phyloP scores from a whole-genome alignment of 2,888 invertebrate genomes.

The Ochropleura leucogaster region DNA sequence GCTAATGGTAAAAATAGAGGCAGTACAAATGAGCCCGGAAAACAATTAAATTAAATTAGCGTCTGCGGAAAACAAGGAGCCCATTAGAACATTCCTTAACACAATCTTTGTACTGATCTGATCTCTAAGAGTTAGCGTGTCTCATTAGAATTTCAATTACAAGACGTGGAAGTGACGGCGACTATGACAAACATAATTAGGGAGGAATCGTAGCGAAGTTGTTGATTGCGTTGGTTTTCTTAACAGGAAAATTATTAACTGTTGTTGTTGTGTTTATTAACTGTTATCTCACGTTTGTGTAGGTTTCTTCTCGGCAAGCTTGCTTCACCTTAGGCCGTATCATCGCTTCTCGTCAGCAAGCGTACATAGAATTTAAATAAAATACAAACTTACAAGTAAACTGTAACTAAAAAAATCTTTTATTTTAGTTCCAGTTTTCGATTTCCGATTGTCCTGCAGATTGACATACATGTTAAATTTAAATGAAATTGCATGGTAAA shows the following conservation, averaged over 20 bases:
- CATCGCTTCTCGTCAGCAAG: too few relatives aligned
- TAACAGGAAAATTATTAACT: neutral
- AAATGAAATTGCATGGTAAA: too few relatives aligned
- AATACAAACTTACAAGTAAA: too few relatives aligned
- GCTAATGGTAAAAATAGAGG: constrained; percentile 23
- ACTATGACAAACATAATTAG: constrained; percentile 33
- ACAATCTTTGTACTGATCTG: constrained; percentile 3
- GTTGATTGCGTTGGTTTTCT: constrained; percentile 11
- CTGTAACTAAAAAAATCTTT: too few relatives aligned
- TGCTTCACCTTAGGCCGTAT: too few relatives aligned
- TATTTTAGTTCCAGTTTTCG: too few relatives aligned
- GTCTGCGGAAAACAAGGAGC: constrained; percentile 18
- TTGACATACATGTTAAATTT: too few relatives aligned
- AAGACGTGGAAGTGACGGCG: constrained; percentile 6
- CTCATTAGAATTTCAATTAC: constrained; percentile 40
- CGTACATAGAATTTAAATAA: too few relatives aligned
- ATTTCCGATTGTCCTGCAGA: too few relatives aligned
- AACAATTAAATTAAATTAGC: constrained; percentile 57
- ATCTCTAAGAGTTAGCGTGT: constrained; percentile 19
- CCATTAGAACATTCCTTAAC: constrained; percentile 4
- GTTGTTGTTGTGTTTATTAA: neutral
- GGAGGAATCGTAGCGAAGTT: constrained; percentile 1
- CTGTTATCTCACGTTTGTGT: neutral
- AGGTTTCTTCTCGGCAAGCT: too few relatives aligned
- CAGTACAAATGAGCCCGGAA: constrained; percentile 25